These are phyloP conservation scores for Mechanitis mazaeus DNA, from an alignment of 2,888 invertebrate genomes.

Conservation along the genomic window DNA sequence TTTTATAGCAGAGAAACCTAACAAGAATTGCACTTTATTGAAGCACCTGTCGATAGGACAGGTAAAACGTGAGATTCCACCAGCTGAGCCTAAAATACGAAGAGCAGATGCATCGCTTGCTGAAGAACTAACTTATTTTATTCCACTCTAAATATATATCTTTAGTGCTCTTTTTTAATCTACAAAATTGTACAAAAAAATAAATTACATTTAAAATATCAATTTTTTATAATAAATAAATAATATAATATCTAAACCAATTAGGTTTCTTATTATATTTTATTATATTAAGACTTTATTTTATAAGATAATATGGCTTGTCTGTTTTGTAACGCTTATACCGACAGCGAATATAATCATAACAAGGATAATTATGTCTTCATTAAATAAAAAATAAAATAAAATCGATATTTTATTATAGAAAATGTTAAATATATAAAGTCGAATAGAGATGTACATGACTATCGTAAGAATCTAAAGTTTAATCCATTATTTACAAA, in stretches of 20 bases:
- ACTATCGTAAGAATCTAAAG: slow-evolving; percentile 29
- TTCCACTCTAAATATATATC: neutral
- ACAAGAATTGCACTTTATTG: slow-evolving; percentile 27
- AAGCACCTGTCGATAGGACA: slow-evolving; percentile 42
- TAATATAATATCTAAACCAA: too few relatives aligned
- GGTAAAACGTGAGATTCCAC: slow-evolving; percentile 41
- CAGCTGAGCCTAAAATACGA: slow-evolving; percentile 40
- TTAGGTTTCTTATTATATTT: too few relatives aligned
- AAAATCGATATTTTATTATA: neutral
- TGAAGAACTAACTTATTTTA: slow-evolving; percentile 26
- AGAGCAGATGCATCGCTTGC: slow-evolving; percentile 47
- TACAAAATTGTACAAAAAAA: too few relatives aligned
- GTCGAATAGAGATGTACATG: neutral
- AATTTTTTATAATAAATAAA: too few relatives aligned
- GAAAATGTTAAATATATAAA: slow-evolving; percentile 1
- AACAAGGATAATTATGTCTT: too few relatives aligned
- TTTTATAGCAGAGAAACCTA: slow-evolving; percentile 19
- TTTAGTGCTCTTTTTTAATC: too few relatives aligned
- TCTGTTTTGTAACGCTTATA: too few relatives aligned
- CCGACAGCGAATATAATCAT: too few relatives aligned
- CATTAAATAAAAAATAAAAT: neutral
- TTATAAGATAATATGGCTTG: too few relatives aligned
- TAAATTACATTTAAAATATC: too few relatives aligned
- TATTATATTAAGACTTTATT: too few relatives aligned
- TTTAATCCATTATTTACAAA: slow-evolving; percentile 49